A percentile compares a stretch with the other conserved stretches of the same genome.
These are phyloP conservation scores for Meleagris gallopavo DNA, from an alignment of 2,113 vertebrate species.

Conservation along the genomic window DNA sequence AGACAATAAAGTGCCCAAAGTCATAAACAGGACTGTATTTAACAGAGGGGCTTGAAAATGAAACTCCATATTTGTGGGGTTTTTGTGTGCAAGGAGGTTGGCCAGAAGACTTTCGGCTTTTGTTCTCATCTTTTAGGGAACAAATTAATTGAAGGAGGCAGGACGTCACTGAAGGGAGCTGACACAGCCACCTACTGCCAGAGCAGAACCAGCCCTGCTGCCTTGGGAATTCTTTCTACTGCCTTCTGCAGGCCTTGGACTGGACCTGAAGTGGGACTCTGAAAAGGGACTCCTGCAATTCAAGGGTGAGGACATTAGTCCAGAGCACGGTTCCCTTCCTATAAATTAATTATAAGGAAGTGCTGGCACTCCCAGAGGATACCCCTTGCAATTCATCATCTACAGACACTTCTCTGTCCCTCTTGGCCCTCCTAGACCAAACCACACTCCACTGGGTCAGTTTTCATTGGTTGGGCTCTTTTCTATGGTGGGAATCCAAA, in stretches of 20 bases:
- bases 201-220: background rate
- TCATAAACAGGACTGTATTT: background rate
- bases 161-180: background rate
- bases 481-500: background rate
- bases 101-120: background rate
- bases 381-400: background rate
- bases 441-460: background rate
- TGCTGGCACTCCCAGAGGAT: background rate
- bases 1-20: background rate
- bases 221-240: background rate
- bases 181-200: background rate
- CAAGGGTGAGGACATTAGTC: background rate
- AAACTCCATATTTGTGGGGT: accelerated
- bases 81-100: background rate
- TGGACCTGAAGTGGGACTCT: background rate
- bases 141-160: background rate
- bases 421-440: background rate
- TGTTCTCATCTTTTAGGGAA: background rate
- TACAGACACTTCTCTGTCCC: background rate
- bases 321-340: background rate
- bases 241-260: background rate
- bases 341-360: background rate
- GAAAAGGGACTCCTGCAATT: background rate
- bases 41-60: background rate
- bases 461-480: background rate